These are phyloP conservation scores for Cotesia chilonis DNA, from an alignment of 1,140 invertebrate genomes.

Conservation along the genomic window DNA sequence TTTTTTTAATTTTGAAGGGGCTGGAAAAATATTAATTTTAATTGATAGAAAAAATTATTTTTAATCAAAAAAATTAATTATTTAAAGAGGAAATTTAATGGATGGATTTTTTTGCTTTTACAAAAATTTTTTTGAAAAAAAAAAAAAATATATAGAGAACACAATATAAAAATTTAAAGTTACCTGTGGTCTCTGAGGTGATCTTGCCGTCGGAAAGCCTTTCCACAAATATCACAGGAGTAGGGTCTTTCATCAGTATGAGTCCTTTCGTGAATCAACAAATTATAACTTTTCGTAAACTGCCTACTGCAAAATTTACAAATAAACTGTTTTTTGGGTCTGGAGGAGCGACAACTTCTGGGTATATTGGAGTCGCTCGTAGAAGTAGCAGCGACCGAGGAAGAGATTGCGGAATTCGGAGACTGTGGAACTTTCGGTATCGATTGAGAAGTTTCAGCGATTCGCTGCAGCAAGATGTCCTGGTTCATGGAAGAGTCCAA, in stretches of 20 bases:
- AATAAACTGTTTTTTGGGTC: slow-evolving; percentile 77
- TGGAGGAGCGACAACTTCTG: slow-evolving; percentile 63
- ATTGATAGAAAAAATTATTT: no score
- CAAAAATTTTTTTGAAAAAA: no score
- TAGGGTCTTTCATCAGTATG: slow-evolving; percentile 98
- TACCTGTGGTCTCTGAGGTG: slow-evolving; percentile 92
- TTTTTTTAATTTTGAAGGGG: no score
- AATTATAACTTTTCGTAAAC: slow-evolving; percentile 98
- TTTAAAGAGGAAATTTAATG: no score
- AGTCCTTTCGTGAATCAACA: slow-evolving; percentile 96
- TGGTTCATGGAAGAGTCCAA: slow-evolving; percentile 57
- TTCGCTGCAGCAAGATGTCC: slow-evolving; percentile 55
- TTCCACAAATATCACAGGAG: slow-evolving; percentile 94
- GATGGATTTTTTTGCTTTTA: no score
- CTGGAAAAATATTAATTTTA: no score
- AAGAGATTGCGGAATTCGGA: slow-evolving; percentile 35
- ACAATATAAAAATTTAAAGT: neutral
- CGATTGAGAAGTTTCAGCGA: slow-evolving; percentile 51
- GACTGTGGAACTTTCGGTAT: slow-evolving; percentile 36
- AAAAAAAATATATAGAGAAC: no score
- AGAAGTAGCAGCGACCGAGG: slow-evolving; percentile 56
- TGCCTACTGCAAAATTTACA: slow-evolving; percentile 97
- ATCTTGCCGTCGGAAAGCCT: slow-evolving; percentile 92
- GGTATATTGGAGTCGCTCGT: slow-evolving; percentile 51
- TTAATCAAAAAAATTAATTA: no score